Base-by-base conservation (phyloP, 2,888 invertebrate genomes). In the Rhamnusium bicolor region DNA sequence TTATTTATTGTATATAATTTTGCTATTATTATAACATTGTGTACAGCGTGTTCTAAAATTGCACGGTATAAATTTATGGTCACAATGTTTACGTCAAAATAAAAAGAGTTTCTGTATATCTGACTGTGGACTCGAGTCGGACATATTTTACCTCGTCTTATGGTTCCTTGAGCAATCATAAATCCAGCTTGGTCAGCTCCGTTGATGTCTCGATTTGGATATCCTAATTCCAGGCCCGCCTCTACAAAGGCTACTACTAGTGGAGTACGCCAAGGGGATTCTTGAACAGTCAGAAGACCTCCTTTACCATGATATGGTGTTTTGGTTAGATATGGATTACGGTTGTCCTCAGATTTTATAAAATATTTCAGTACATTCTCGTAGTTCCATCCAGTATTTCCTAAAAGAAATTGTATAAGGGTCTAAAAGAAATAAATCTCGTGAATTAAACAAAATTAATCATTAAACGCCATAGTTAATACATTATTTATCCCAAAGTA, bases 341-440 rank as follows among this genome's bases (percentile, higher is more conserved):
- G 91, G 87, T 95, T 96, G 86, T 96, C 96, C 86, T 96, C 96
- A 0, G 95, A 95, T 86, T 96, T 96, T 81, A 94, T 94, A 85
- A 98, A 98, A 84, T 98, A 98, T 60, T 93, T 93, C 4, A 98
- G 89, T 0, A 95, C 95, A 72, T 95, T 92, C 1, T 93, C 90
- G 88, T 95, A 98, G 0, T 94, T 93, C 98, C 98, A 98, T 5
- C 96, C 97, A 0, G 93, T 90, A 83, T 98, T 97, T 0, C 98
- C 97, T 76, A 56, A 16, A 78, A 24, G 24, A n/a, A n/a, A n/a
- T n/a, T n/a, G n/a, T n/a, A n/a, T n/a, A n/a, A n/a, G n/a, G n/a
- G n/a, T n/a, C n/a, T n/a, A n/a, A n/a, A n/a, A n/a, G n/a, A n/a
- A n/a, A n/a, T n/a, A n/a, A n/a, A n/a, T n/a, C n/a, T n/a, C n/a